Evolutionary conservation across 37 sponge, comb jelly and placozoan species (phyloP).

Genomic region (Cliona cf. orientalis): DNA sequence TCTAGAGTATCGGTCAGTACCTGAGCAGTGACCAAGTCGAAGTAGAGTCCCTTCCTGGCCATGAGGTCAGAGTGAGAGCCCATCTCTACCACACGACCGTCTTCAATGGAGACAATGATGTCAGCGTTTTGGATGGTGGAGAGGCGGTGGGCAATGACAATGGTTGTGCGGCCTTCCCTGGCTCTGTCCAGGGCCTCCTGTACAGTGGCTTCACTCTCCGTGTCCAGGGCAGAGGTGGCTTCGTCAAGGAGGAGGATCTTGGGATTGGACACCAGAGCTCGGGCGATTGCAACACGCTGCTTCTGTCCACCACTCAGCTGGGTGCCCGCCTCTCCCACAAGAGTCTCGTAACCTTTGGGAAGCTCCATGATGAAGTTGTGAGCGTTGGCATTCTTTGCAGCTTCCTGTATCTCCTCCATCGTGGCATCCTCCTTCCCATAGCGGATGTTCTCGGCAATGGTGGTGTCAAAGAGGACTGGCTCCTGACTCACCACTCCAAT

Average conservation of each 20-base stretch:
- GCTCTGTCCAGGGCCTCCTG: constrained; percentile 91
- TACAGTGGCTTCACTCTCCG: constrained; percentile 83
- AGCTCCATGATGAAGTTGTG: constrained; percentile 83
- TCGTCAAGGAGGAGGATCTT: constrained; percentile 91
- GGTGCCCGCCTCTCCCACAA: constrained; percentile 79
- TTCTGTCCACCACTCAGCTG: constrained; percentile 93
- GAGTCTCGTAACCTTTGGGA: constrained; percentile 78
- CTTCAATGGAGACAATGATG: constrained; percentile 56
- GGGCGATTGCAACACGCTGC: constrained; percentile 89
- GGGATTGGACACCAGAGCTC: constrained; percentile 85
- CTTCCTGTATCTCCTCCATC: constrained; percentile 71
- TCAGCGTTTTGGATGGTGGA: constrained; percentile 87
- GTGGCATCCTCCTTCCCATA: constrained; percentile 78
- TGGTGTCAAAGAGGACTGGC: constrained; percentile 89
- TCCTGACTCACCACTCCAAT: constrained; percentile 95
- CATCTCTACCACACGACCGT: constrained; percentile 74
- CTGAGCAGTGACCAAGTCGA: constrained; percentile 88
- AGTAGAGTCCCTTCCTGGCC: constrained; percentile 76
- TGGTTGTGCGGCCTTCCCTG: constrained; percentile 86
- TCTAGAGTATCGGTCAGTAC: not conserved
- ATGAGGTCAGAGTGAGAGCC: constrained; percentile 86
- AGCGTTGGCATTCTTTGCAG: constrained; percentile 86
- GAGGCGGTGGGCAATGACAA: constrained; percentile 88
- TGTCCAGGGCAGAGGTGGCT: constrained; percentile 92
- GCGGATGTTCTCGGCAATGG: constrained; percentile 92